Percentiles rank a stretch among this genome's conserved stretches.
Evolutionary conservation across 2,797 vertebrate genomes (phyloP).

Genomic region (Apodemus agrarius): DNA sequence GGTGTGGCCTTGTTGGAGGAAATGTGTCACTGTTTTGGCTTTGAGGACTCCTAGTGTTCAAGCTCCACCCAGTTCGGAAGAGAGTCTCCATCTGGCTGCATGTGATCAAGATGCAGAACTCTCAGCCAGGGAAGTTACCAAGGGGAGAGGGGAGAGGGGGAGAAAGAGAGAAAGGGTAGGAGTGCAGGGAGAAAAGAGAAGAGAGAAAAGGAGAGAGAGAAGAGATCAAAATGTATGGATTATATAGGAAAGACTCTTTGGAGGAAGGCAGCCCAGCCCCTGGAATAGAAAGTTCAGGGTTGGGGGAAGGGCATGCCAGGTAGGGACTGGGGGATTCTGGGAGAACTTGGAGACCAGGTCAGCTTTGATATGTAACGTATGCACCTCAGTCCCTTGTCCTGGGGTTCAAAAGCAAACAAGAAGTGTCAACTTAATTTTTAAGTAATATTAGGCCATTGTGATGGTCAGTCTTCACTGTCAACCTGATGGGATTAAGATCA

Average conservation of each 20-base stretch:
- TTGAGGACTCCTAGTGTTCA: not conserved
- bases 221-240: not conserved
- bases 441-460: not conserved
- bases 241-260: not conserved
- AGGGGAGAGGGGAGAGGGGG: not conserved
- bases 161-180: not conserved
- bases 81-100: not conserved
- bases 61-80: not conserved
- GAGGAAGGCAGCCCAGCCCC: not conserved
- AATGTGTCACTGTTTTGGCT: not conserved
- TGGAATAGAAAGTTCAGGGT: not conserved
- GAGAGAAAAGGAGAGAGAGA: not conserved
- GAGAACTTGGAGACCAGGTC: not conserved
- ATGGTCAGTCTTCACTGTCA: not conserved
- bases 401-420: not conserved
- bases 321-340: not conserved
- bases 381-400: not conserved
- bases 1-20: not conserved
- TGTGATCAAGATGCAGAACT: not conserved
- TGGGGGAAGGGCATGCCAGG: not conserved
- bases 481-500: not conserved
- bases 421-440: not conserved
- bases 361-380: not conserved
- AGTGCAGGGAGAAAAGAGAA: no score
- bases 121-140: not conserved